Conservation (phyloP, 2,888 invertebrate genomes). For the Chloroclystis v-ata region DNA sequence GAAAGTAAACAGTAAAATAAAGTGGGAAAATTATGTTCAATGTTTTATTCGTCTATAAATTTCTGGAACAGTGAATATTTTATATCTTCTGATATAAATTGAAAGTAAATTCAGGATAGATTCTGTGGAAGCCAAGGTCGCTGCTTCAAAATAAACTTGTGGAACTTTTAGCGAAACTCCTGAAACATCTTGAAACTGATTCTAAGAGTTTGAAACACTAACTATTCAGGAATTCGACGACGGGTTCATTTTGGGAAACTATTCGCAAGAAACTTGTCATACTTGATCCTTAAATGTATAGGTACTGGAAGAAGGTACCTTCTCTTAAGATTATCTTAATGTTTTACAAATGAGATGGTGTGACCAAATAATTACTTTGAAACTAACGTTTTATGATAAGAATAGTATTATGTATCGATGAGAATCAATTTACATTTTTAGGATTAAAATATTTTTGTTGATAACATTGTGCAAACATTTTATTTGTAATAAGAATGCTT, state of each 20-base stretch:
- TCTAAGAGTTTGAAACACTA: conserved; percentile 17
- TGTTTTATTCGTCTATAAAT: not conserved
- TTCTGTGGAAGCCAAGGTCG: not conserved
- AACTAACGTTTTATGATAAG: too few relatives aligned
- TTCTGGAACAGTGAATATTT: not conserved
- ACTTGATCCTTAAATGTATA: not conserved
- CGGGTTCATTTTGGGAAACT: conserved; percentile 22
- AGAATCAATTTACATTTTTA: too few relatives aligned
- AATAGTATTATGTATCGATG: too few relatives aligned
- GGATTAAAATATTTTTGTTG: too few relatives aligned
- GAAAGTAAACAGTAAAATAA: not conserved
- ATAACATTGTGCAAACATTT: too few relatives aligned
- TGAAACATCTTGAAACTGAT: conserved; percentile 17
- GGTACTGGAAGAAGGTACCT: not conserved
- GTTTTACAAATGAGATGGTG: too few relatives aligned
- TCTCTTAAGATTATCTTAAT: too few relatives aligned
- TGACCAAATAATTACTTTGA: too few relatives aligned
- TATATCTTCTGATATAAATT: not conserved
- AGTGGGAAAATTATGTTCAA: not conserved
- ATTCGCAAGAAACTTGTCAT: conserved; percentile 9
- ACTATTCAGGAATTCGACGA: conserved; percentile 21
- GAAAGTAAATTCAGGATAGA: not conserved
- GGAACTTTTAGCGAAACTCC: not conserved
- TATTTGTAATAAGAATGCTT: too few relatives aligned
- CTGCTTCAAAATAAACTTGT: not conserved